Percentiles rank a stretch among this genome's conserved stretches.
Conservation (phyloP, 2,113 vertebrate genomes). For the Oncorhynchus gorbuscha region DNA sequence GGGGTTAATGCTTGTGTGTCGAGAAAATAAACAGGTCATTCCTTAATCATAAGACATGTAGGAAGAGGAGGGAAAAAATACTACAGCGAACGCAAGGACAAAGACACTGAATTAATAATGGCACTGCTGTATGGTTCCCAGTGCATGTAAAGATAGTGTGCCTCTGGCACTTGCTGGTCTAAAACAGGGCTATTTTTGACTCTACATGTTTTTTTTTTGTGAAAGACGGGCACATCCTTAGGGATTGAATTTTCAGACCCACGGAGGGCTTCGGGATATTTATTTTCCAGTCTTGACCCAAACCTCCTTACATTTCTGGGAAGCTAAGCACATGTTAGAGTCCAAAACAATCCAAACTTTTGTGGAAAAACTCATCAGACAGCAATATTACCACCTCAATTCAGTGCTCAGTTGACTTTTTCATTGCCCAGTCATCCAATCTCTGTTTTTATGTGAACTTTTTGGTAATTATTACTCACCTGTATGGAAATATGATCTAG, state of each 20-base stretch:
- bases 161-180: neutral
- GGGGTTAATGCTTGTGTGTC: neutral
- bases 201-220: neutral
- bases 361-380: neutral
- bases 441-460: neutral
- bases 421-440: too few species aligned
- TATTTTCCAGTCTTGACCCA: neutral
- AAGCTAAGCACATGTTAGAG: neutral
- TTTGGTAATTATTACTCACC: too few species aligned
- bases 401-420: neutral
- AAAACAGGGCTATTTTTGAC: neutral
- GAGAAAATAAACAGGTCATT: constrained; percentile 12
- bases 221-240: neutral
- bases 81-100: neutral
- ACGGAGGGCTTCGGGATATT: neutral
- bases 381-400: neutral
- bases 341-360: neutral
- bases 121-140: neutral
- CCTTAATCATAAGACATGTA: constrained; percentile 20
- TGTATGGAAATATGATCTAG: neutral
- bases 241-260: neutral
- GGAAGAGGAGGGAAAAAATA: neutral
- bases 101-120: constrained; percentile 24
- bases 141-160: neutral
- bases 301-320: neutral